Conservation (phyloP, 2,113 vertebrate genomes). For the Mesoclemmys tuberculata region DNA sequence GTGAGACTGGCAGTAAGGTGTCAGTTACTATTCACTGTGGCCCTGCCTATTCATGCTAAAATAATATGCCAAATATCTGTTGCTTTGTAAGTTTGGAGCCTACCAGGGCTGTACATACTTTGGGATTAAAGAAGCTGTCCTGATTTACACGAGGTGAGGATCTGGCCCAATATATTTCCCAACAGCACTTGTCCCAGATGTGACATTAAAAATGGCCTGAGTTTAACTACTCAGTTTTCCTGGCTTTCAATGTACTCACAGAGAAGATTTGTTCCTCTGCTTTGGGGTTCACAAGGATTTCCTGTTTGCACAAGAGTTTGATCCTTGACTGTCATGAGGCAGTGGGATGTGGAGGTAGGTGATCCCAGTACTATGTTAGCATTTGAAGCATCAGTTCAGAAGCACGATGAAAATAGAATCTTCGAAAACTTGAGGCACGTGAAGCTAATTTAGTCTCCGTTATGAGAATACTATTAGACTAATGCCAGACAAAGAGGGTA, state of each 20-base stretch:
- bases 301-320: not conserved
- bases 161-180: not conserved
- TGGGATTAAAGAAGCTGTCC: not conserved
- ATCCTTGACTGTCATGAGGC: not conserved
- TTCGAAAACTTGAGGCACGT: not conserved
- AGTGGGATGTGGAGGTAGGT: not conserved
- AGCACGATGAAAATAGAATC: not conserved
- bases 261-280: not conserved
- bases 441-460: not conserved
- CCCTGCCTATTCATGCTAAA: not conserved
- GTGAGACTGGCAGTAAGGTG: not conserved
- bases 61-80: not conserved
- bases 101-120: not conserved
- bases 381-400: not conserved
- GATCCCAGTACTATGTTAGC: not conserved
- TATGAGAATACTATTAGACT: not conserved
- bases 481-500: not conserved
- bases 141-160: not conserved
- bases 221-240: not conserved
- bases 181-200: not conserved
- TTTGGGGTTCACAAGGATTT: not conserved
- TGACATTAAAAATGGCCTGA: not conserved
- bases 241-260: not conserved
- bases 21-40: not conserved
- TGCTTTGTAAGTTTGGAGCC: not conserved